These are phyloP conservation scores for Ploceus nigricollis DNA, from an alignment of 2,113 vertebrate genomes.

Conservation along the genomic window DNA sequence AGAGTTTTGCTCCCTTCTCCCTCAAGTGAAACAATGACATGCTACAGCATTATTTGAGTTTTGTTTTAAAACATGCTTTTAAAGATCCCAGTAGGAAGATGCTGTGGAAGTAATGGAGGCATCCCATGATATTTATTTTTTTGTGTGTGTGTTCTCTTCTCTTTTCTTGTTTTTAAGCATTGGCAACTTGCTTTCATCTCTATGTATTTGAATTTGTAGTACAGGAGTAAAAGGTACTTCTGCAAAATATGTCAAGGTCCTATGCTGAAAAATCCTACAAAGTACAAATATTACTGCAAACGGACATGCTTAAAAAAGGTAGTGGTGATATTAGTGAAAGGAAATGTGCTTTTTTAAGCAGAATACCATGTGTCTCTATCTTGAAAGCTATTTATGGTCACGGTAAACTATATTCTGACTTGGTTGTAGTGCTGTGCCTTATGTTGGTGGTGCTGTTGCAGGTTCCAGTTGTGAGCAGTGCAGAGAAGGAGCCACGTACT, in stretches of 20 bases:
- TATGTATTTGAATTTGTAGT: neutral
- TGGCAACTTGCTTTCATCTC: neutral
- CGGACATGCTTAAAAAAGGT: neutral
- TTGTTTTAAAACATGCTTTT: neutral
- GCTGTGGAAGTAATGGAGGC: neutral
- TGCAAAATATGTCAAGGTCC: neutral
- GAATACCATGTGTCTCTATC: neutral
- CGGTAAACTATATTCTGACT: neutral
- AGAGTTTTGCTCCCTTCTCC: neutral
- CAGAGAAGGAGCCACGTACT: slow-evolving; percentile 78
- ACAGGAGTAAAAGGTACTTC: neutral
- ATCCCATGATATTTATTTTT: neutral
- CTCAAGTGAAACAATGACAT: neutral
- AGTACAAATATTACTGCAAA: neutral
- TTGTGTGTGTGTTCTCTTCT: neutral
- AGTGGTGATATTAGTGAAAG: neutral
- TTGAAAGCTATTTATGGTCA: neutral
- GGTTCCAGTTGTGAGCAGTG: slow-evolving; percentile 79
- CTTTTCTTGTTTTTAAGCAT: neutral
- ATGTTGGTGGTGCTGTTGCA: slow-evolving; percentile 53
- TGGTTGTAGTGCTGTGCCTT: neutral
- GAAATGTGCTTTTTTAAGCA: neutral
- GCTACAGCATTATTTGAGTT: neutral
- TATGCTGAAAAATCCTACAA: neutral
- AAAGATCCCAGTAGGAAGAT: neutral